Evolutionary conservation across 2,797 vertebrate genomes (phyloP), one percentile per base, ranked within the genome.

Genomic region (Pangasius krempfi): DNA sequence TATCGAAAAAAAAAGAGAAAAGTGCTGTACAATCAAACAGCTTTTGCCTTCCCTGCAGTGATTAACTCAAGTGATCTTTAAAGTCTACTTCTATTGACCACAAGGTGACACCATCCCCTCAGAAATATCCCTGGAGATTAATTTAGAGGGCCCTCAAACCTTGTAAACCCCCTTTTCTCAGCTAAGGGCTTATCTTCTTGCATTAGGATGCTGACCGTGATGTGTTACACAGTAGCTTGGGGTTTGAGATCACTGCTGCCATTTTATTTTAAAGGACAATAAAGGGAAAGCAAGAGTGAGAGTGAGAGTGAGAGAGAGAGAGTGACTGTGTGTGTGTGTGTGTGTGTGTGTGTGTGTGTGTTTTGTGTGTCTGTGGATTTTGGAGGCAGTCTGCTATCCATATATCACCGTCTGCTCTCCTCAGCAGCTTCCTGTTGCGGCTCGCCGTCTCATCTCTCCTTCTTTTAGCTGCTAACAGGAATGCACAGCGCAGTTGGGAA

Each of bases 61-160:
- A 92, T 90, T 76, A 84, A 62, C 56, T 12, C 33, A 30, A 87
- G 62, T 70, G 76, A 89, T 87, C 58, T 84, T 70, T 84, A 88
- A 91, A 86, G 86, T 75, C 72, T 90, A 64, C 80, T 70, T 85
- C 72, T 86, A 62, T 85, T 90, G 91, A 90, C 92, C 92, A 92
- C 92, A 91, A 90, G 91, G 89, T 91, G 92, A 92, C 91, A 91
- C 90, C 83, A 90, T 82, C 89, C 79, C 81, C 91, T 83, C 90
- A 91, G 78, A 89, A 88, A 92, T 91, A 86, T 91, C 91, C 91
- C 90, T 54, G 25, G 92, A 92, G 92, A 90, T 85, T 89, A 73
- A 91, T 89, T 88, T 89, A 72, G 64, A 88, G 87, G 37, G 64
- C 18, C 44, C 85, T 87, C 30, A 87, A 88, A 86, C 72, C 30